Evolutionary conservation across 2,797 vertebrate species (phyloP), one percentile per base, ranked within the genome.

Genomic region (Coregonus ussuriensis): DNA sequence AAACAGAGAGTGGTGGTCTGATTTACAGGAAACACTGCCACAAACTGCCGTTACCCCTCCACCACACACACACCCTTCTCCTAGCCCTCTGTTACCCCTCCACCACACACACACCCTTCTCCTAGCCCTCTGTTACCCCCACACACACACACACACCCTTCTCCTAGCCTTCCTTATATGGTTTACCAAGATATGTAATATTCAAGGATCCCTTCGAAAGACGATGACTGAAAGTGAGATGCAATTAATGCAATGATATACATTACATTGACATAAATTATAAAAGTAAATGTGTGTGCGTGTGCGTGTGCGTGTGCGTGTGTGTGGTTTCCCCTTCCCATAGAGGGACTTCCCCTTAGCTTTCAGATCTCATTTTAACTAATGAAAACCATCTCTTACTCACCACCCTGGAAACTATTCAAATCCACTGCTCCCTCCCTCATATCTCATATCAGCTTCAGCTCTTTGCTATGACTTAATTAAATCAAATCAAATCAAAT

Each of bases 21-120:
- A 82, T 82, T 77, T 75, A 90, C 86, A 91, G 89, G 92, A 93
- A 91, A 84, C 82, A 65, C 79, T 86, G 69, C 89, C 88, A 75
- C 92, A 90, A 47, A 84, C 86, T 80, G 84, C 89, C 85, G 85
- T 84, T 77, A 87, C 85, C 84, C 86, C 79, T 82, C 80, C 21
- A 69, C 9, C 59, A 21, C 59, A 21, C 59, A 62, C 59, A 62
- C 59, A 62, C 59, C 31, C 31, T 33, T 33, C 31, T 33, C 31
- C 31, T 33, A 3, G 31, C 31, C 31, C 31, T 33, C 25, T 25
- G 85, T 84, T 77, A 87, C 85, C 84, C 86, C 79, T 82, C 80
- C 21, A 69, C 9, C 59, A 21, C 59, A 21, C 59, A 62, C 59
- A 62, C 59, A 62, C 59, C 31, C 31, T 33, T 33, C 31, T 33